Base-by-base conservation (phyloP, 1,140 invertebrate species). In the Bombus pyrosoma region DNA sequence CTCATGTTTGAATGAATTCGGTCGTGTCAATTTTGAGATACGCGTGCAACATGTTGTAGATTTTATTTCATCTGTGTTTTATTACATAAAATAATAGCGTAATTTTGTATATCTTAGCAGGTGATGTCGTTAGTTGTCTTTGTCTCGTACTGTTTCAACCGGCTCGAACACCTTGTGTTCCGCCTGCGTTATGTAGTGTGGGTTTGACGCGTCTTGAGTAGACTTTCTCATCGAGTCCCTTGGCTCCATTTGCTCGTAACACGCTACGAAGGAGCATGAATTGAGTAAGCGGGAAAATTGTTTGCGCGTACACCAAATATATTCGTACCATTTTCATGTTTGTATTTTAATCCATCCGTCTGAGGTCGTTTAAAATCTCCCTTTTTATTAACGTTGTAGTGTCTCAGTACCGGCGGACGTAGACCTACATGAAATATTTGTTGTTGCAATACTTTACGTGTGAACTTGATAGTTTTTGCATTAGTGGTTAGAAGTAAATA, bases 261-360 rank as follows among this genome's bases (percentile, higher is more conserved):
- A 81, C 39, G 80, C 88, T 89, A 78, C 22, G 34, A 68, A 34
- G 6, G 10, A 53, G 47, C 18, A 22, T 22, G 47, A 53, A 53
- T 6, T 53, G 22, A 2, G 47, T 22, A 53, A 53, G 47, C 5
- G 3, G 32, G 8, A 8, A 71, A 41, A 74, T 25, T 47, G 12
- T 5, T 47, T 34, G 9, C 4, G 1, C 6, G 18, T 18, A 13
- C 47, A 47, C 0, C 0, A 32, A 28, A 18, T 28, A 15, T 12
- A 41, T 37, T 8, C 1, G 18, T 87, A 87, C 89, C 81, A 43
- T 81, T 83, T 47, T 88, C 81, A 18, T 72, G 39, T 64, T 79
- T 86, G 34, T 91, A 91, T 69, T 72, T 75, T 28, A 91, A 69
- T 18, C 57, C 77, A 59, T 87, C 75, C 15, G 39, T 47, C 10